phyloP scores from a whole-genome alignment of 2,888 invertebrate genomes.

The Halictus ligatus region DNA sequence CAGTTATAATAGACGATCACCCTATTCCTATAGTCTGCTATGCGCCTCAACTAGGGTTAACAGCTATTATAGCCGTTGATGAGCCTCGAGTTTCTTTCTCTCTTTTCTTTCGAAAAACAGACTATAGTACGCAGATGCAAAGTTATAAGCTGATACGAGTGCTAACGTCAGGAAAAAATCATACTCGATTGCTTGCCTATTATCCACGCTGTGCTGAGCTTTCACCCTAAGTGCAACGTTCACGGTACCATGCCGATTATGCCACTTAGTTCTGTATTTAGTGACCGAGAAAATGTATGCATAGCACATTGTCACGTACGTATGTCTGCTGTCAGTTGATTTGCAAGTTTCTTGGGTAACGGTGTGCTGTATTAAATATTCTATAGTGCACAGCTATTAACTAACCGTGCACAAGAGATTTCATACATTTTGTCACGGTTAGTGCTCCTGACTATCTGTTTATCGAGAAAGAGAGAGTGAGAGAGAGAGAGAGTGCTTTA shows the following conservation, averaged over 20 bases:
- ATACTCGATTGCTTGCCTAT: constrained; percentile 9
- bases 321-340: constrained; percentile 18
- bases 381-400: constrained; percentile 32
- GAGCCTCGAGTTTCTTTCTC: neutral
- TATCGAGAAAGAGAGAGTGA: neutral
- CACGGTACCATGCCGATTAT: constrained; percentile 20
- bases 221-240: constrained; percentile 28
- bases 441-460: constrained; percentile 6
- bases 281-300: constrained; percentile 29
- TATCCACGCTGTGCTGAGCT: constrained; percentile 22
- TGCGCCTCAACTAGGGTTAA: neutral
- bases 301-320: constrained; percentile 22
- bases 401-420: neutral
- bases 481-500: neutral
- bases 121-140: neutral
- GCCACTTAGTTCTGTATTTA: constrained; percentile 29
- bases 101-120: neutral
- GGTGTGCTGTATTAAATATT: constrained; percentile 31
- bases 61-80: neutral
- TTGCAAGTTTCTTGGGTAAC: constrained; percentile 16
- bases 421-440: neutral
- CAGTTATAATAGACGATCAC: neutral
- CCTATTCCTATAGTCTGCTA: neutral
- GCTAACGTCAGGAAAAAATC: constrained; percentile 8
- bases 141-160: neutral